Conservation (phyloP, 2,113 vertebrate genomes). For the Alectura lathami region DNA sequence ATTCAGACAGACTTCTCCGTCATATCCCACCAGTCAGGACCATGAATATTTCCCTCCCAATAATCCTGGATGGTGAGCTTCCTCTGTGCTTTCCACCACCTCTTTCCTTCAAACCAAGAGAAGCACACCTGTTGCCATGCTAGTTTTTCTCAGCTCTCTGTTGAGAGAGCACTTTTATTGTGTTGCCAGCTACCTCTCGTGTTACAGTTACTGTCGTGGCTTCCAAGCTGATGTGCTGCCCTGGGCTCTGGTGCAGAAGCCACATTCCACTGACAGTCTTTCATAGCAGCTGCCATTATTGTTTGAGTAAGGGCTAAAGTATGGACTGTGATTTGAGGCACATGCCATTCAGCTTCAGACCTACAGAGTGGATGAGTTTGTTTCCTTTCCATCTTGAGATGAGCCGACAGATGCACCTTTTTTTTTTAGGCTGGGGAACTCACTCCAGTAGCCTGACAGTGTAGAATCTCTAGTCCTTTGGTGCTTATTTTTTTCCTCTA, state of each 20-base stretch:
- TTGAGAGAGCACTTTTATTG: slow-evolving; percentile 25
- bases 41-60: not conserved
- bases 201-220: not conserved
- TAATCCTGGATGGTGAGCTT: not conserved
- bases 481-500: too few relatives aligned
- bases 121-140: not conserved
- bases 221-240: slow-evolving; percentile 60
- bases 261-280: slow-evolving; percentile 42
- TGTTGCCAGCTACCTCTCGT: not conserved
- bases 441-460: not conserved
- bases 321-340: slow-evolving; percentile 11
- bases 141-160: not conserved
- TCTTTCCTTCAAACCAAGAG: not conserved
- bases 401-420: not conserved
- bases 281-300: slow-evolving; percentile 21
- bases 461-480: not conserved
- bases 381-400: not conserved
- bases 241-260: slow-evolving; percentile 17
- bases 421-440: not conserved
- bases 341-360: not conserved
- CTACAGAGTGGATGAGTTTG: not conserved
- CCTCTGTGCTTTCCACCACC: not conserved
- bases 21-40: not conserved
- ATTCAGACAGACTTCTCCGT: not conserved
- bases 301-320: slow-evolving; percentile 60